Base-by-base conservation (phyloP, 1,140 invertebrate genomes). In the Ceratosolen fusciceps region DNA sequence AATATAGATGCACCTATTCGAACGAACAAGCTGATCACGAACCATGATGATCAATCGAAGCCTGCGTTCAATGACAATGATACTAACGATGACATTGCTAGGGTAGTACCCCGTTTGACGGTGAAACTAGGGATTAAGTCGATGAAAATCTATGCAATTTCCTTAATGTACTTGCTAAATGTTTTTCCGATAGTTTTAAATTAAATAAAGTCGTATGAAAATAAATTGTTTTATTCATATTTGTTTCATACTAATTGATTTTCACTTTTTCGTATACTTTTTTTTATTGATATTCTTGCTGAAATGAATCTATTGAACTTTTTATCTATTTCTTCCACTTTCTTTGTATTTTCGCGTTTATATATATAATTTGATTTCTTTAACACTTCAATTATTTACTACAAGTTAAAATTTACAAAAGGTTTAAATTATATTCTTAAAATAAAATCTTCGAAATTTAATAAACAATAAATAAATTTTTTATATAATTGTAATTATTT, bases 111-210 rank as follows among this genome's bases (percentile, higher is more conserved):
- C 26, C 3, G 19, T 8, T 0, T 34, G 14, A 62, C 24, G 7
- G 47, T 16, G 9, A 34, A 12, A 81, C 75, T 80, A 77, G 77
- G 82, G 83, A 83, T 80, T 82, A 82, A 83, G 83, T 86, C 82
- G 84, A 83, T 83, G n/a, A 10, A 54, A 16, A 26, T 49, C 39
- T 21, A 86, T 84, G 86, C 88, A 90, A 90, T 90, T 89, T 89
- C 83, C 86, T 88, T 90, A 90, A 90, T 90, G 88, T 86, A 90
- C 88, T 89, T 79, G 84, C 85, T 87, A 87, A 89, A 88, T 84
- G 85, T 83, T 68, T 21, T 31, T 56, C 7, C 14, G 34, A 34
- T 37, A 10, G 34, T 62, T 34, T 62, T 16, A 12, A 34, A 62
- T 14, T 3, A 16, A n/a, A n/a, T 47, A 2, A 68, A 71, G 70